Conservation (phyloP, 2,888 invertebrate genomes). For the Maniola hyperantus region DNA sequence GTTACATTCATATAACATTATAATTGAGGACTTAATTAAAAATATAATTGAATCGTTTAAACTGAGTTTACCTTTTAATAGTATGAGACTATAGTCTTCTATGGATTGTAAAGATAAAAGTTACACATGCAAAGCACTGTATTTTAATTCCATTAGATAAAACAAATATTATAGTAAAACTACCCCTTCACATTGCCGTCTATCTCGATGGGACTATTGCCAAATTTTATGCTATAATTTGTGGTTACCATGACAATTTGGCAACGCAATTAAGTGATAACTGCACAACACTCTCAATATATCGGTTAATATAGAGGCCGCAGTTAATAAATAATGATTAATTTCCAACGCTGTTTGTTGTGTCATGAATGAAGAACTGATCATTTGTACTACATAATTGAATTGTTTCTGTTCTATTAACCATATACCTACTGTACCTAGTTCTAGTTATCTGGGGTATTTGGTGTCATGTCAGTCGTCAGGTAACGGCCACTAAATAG, state of each 20-base stretch:
- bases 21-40: too few species aligned
- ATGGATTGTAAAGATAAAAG: not conserved
- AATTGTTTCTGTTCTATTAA: too few species aligned
- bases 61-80: too few species aligned
- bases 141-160: not conserved
- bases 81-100: too few species aligned
- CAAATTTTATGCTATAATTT: slow-evolving; percentile 24
- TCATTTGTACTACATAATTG: too few species aligned
- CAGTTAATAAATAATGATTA: slow-evolving; percentile 13
- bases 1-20: too few species aligned
- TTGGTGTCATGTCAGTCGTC: too few species aligned
- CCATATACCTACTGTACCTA: too few species aligned
- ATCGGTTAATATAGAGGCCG: slow-evolving; percentile 10
- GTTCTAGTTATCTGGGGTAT: too few species aligned
- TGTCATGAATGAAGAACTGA: not conserved
- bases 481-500: too few species aligned
- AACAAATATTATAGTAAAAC: slow-evolving; percentile 1
- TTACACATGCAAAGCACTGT: not conserved
- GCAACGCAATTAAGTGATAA: slow-evolving; percentile 11
- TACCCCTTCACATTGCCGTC: not conserved
- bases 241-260: slow-evolving; percentile 26
- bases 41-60: too few species aligned
- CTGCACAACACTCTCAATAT: slow-evolving; percentile 14
- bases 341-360: slow-evolving; percentile 15
- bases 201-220: slow-evolving; percentile 10